These are phyloP conservation scores for Haliclona indistincta DNA, from an alignment of 37 sponge, comb jelly and placozoan genomes.

Conservation along the genomic window DNA sequence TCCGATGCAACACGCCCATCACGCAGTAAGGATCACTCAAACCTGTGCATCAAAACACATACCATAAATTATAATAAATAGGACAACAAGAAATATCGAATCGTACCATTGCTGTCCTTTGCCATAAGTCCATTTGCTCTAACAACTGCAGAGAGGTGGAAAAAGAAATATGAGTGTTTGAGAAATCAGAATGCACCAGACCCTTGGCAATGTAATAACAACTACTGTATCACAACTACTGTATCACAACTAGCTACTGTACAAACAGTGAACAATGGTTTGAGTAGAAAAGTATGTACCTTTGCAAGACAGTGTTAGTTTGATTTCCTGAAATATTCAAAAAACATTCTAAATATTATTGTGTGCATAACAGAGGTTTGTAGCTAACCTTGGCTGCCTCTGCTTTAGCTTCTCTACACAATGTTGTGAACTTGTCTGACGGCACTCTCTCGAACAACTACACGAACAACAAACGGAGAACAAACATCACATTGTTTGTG, in stretches of 20 bases:
- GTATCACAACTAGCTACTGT: too few relatives aligned
- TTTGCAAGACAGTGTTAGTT: background rate
- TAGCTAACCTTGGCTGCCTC: background rate
- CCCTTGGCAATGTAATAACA: too few relatives aligned
- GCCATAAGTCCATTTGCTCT: slow-evolving; percentile 17
- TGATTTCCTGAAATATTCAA: background rate
- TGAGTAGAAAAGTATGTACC: background rate
- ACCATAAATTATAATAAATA: background rate
- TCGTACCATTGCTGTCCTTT: background rate
- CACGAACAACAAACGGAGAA: background rate
- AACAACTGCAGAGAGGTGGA: slow-evolving; percentile 8
- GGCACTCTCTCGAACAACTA: background rate
- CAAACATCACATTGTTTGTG: too few relatives aligned
- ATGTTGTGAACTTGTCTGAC: background rate
- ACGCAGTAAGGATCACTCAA: slow-evolving; percentile 70
- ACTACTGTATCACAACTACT: too few relatives aligned
- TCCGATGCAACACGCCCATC: slow-evolving; percentile 30
- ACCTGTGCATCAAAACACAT: slow-evolving; percentile 12
- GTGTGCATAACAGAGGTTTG: background rate
- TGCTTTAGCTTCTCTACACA: background rate
- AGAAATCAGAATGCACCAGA: too few relatives aligned
- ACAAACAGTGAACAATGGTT: background rate
- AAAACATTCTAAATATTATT: background rate
- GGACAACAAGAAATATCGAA: background rate
- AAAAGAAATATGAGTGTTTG: background rate